Evolutionary conservation across 1,140 invertebrate species (phyloP), one percentile per base, ranked within the genome.

Genomic region (Plodia interpunctella): DNA sequence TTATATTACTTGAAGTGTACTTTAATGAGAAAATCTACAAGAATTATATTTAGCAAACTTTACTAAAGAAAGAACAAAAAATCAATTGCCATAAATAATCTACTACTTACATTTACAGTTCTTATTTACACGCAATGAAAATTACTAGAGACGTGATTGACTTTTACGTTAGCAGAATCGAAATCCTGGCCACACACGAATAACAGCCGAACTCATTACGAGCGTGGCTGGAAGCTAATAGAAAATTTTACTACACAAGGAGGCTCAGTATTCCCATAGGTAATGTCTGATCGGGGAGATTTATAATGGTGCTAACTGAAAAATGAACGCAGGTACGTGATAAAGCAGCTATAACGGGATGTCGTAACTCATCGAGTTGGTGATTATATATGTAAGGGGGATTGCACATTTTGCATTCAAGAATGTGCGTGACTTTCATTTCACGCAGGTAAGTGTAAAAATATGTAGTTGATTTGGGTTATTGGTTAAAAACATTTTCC

Each of bases 261-360:
- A 44, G 15, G 0, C 38, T 17, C 15, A 2, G 10, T 15, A 44
- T 44, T 44, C 38, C 38, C 38, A 44, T 44, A 15, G 38, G 38
- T 44, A 44, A 1, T 15, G 38, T 15, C 38, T 2, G 15, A 44
- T 44, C 38, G 38, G 3, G 10, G 10, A 44, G 38, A 44, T 44
- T 44, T 44, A 44, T 44, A 44, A 44, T 44, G 38, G 38, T 44
- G 38, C 38, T 44, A 44, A 44, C 38, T 44, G 38, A 44, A 44
- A 44, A 44, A 44, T 44, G 38, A 44, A 44, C 38, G 38, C 13
- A 44, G 38, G 38, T 44, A 5, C 5, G 15, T 44, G n/a, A 35
- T 35, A 44, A 44, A 44, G 38, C n/a, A 44, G 38, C 38, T 38
- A 44, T 44, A 15, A n/a, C 13, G 15, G 38, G 32, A 35, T 35